Evolutionary conservation across 2,797 vertebrate genomes (phyloP).

Genomic region (Silurus aristotelis): DNA sequence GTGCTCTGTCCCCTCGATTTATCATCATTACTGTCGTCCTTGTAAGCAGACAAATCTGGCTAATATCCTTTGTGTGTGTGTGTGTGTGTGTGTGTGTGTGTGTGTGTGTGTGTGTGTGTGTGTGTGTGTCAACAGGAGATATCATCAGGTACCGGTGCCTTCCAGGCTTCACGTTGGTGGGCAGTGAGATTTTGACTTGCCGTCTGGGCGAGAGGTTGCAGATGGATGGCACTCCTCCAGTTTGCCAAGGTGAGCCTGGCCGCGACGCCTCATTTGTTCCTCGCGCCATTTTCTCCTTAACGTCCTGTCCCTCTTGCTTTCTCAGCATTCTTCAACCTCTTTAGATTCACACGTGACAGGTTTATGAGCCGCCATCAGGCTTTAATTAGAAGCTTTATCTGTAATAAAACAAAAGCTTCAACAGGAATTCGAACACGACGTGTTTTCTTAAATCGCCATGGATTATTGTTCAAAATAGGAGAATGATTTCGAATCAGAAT

Average conservation of each 20-base stretch:
- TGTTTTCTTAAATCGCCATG: not conserved
- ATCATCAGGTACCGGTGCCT: slow-evolving; percentile 95
- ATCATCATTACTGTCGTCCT: slow-evolving; percentile 47
- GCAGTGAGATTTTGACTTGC: slow-evolving; percentile 94
- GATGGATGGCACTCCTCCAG: slow-evolving; percentile 90
- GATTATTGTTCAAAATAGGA: not conserved
- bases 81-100: slow-evolving; percentile 42
- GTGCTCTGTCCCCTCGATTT: slow-evolving; percentile 35
- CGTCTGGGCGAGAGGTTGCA: slow-evolving; percentile 90
- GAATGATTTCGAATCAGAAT: too few species aligned
- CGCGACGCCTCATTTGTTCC: slow-evolving; percentile 38
- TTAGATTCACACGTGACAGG: slow-evolving; percentile 11
- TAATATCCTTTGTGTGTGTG: not conserved
- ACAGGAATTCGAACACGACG: too few species aligned
- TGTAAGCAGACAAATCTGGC: slow-evolving; percentile 8
- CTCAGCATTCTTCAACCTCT: slow-evolving; percentile 17
- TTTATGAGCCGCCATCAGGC: slow-evolving; percentile 8
- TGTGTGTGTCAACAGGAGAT: slow-evolving; percentile 79
- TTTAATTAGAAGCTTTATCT: slow-evolving; percentile 18
- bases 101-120: slow-evolving; percentile 33
- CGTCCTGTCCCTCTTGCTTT: not conserved
- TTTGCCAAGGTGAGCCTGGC: slow-evolving; percentile 86
- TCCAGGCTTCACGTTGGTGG: slow-evolving; percentile 93
- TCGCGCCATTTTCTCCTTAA: slow-evolving; percentile 12
- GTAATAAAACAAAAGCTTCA: not conserved